Conservation (phyloP, 1,140 invertebrate genomes). For the Mactra quadrangularis region DNA sequence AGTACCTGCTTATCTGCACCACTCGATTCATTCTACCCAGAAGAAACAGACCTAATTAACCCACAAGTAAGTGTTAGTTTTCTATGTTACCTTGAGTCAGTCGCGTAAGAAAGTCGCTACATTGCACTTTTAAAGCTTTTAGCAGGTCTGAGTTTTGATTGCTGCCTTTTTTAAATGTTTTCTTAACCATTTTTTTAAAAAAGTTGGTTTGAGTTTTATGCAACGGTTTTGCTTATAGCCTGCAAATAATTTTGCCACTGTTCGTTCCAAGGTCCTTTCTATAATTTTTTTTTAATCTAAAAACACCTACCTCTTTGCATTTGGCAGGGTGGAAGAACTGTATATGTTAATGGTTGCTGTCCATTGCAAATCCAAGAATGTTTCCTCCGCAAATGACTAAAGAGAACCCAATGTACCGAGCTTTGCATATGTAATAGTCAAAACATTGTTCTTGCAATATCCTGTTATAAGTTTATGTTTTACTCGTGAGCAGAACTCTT, state of each 20-base stretch:
- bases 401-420: too few relatives aligned
- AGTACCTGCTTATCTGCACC: conserved; percentile 40
- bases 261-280: too few relatives aligned
- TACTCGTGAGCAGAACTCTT: too few relatives aligned
- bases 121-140: neutral
- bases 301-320: too few relatives aligned
- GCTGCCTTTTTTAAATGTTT: neutral
- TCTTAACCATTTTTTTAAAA: neutral
- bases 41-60: conserved; percentile 36
- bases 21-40: conserved; percentile 36
- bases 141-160: neutral
- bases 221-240: neutral
- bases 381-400: too few relatives aligned
- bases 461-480: too few relatives aligned
- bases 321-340: too few relatives aligned
- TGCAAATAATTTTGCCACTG: neutral
- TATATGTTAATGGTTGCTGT: too few relatives aligned
- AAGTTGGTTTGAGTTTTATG: neutral
- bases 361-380: too few relatives aligned
- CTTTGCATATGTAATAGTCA: too few relatives aligned
- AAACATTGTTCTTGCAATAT: too few relatives aligned
- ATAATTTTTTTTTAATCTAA: too few relatives aligned
- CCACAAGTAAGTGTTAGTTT: conserved; percentile 34
- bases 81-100: neutral
- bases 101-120: neutral